These are phyloP conservation scores for Asbolus verrucosus DNA, from an alignment of 1,140 invertebrate genomes.

Conservation along the genomic window DNA sequence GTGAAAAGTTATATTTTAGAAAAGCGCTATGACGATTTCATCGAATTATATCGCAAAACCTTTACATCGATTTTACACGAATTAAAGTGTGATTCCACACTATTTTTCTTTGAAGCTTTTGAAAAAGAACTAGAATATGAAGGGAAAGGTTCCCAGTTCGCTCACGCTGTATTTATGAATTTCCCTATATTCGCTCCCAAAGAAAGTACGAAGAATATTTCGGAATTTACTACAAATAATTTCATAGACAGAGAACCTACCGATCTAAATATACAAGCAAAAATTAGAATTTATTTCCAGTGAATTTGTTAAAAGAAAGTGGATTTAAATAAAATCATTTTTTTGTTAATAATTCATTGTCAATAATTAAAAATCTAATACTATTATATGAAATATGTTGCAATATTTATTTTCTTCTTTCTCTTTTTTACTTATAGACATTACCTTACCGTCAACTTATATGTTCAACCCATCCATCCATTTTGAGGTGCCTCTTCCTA, in stretches of 20 bases:
- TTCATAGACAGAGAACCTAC: not conserved
- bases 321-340: constrained; percentile 45
- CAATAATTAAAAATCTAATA: no score
- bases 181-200: constrained; percentile 38
- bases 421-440: no score
- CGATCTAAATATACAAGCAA: constrained; percentile 13
- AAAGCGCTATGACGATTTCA: constrained; percentile 64
- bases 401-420: no score
- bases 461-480: no score
- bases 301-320: constrained; percentile 44
- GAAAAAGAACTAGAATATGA: constrained; percentile 47
- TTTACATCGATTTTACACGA: constrained; percentile 62
- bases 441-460: no score
- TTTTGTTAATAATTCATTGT: no score
- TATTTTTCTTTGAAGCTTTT: constrained; percentile 49
- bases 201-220: constrained; percentile 24
- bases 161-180: constrained; percentile 53
- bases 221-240: not conserved
- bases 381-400: no score
- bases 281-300: constrained; percentile 25
- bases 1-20: constrained; percentile 62
- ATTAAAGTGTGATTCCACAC: constrained; percentile 47
- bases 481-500: no score
- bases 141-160: constrained; percentile 45
- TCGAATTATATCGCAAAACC: constrained; percentile 67